Evolutionary conservation across 2,888 invertebrate genomes (phyloP).

Genomic region (Panzeria rudis): DNA sequence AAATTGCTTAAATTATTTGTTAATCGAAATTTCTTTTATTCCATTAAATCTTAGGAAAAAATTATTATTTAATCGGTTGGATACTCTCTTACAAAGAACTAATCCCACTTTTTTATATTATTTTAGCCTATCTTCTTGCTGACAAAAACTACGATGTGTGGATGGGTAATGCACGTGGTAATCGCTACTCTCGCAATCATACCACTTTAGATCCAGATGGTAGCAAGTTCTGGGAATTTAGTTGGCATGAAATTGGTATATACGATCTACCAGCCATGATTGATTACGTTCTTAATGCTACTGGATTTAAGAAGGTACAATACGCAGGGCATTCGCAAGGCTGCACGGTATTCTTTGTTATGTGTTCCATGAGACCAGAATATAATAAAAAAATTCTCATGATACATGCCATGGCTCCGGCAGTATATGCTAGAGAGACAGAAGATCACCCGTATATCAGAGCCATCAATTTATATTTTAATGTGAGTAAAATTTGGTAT

Average conservation of each 20-base stretch:
- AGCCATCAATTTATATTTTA: conserved; percentile 81
- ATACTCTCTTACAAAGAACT: too few species aligned
- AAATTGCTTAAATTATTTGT: too few species aligned
- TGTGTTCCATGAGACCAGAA: conserved; percentile 87
- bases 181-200: conserved; percentile 83
- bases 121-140: conserved; percentile 84
- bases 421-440: conserved; percentile 85
- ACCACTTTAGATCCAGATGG: conserved; percentile 80
- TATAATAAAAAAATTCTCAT: conserved; percentile 88
- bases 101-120: not conserved
- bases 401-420: conserved; percentile 89
- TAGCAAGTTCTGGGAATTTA: conserved; percentile 88
- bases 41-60: too few species aligned
- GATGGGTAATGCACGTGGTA: conserved; percentile 83
- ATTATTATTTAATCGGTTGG: too few species aligned
- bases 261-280: conserved; percentile 93
- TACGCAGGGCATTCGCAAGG: conserved; percentile 90
- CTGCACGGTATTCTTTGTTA: conserved; percentile 88
- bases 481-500: conserved; percentile 76
- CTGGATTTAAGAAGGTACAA: conserved; percentile 84
- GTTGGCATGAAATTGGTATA: conserved; percentile 94
- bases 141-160: conserved; percentile 84
- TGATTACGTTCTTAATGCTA: conserved; percentile 86
- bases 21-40: too few species aligned
- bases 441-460: conserved; percentile 81